phyloP scores from a whole-genome alignment of 2,797 vertebrate genomes.

The Phoeniculus purpureus region DNA sequence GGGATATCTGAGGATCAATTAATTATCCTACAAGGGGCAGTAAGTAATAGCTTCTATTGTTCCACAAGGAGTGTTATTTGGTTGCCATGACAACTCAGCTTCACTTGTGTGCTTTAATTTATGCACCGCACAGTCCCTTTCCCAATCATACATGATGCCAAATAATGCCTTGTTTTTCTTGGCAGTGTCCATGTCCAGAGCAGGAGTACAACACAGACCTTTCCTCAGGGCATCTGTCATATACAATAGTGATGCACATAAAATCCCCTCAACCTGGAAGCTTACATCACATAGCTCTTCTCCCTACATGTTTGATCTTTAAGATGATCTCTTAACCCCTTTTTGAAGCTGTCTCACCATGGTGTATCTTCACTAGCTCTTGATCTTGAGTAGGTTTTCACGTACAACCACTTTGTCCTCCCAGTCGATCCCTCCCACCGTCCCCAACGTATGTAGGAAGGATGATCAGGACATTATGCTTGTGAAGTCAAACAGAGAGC shows the following conservation, averaged over 20 bases:
- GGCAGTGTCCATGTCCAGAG: conserved; percentile 22
- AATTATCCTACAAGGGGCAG: conserved; percentile 64
- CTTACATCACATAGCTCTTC: not conserved
- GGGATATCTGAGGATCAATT: conserved; percentile 64
- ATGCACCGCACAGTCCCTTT: conserved; percentile 57
- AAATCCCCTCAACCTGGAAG: conserved; percentile 32
- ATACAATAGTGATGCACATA: conserved; percentile 13
- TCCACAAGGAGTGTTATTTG: conserved; percentile 63
- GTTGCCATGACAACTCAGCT: conserved; percentile 44
- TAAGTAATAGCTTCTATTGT: conserved; percentile 63
- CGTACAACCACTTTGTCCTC: not conserved
- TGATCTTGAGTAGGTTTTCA: not conserved
- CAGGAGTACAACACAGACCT: conserved; percentile 13
- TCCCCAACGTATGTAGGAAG: not conserved
- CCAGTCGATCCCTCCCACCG: no score
- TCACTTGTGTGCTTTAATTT: conserved; percentile 66
- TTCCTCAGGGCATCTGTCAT: conserved; percentile 3
- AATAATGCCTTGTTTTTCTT: conserved; percentile 59
- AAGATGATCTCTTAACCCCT: not conserved
- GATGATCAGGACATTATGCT: not conserved
- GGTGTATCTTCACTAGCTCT: not conserved
- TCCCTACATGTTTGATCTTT: not conserved
- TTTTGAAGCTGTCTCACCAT: not conserved
- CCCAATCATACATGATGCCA: conserved; percentile 1
- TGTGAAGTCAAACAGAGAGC: not conserved